Evolutionary conservation across 2,888 invertebrate genomes (phyloP).

Genomic region (Cerastis rubricosa): DNA sequence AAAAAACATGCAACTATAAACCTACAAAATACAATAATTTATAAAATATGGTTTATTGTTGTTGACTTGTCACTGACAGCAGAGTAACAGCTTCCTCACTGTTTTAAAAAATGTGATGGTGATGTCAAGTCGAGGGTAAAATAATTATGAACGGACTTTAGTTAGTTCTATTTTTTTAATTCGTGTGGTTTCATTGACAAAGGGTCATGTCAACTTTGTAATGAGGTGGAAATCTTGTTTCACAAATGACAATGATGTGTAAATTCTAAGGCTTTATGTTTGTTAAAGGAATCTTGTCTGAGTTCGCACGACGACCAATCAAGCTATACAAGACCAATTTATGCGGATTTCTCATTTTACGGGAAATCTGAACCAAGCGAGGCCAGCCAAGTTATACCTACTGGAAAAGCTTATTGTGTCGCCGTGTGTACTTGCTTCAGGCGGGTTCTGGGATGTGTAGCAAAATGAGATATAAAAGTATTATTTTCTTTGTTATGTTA

Average conservation of each 20-base stretch:
- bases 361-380: too few relatives aligned
- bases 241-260: conserved; percentile 42
- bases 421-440: conserved; percentile 8
- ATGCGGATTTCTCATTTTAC: too few relatives aligned
- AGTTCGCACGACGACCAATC: not conserved
- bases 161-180: conserved; percentile 52
- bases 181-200: conserved; percentile 63
- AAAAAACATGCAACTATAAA: too few relatives aligned
- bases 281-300: conserved; percentile 28
- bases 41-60: too few relatives aligned
- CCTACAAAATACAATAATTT: too few relatives aligned
- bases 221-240: conserved; percentile 61
- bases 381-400: too few relatives aligned
- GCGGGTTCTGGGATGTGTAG: conserved; percentile 1
- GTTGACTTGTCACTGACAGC: not conserved
- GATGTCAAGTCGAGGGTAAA: not conserved
- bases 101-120: not conserved
- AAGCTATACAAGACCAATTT: too few relatives aligned
- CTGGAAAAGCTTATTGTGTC: too few relatives aligned
- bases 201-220: conserved; percentile 63
- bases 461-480: conserved; percentile 1
- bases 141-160: not conserved
- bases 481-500: conserved; percentile 1
- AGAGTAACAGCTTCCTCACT: not conserved
- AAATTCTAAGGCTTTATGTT: conserved; percentile 36